These are phyloP conservation scores for Gobionotothen gibberifrons DNA, from an alignment of 2,797 vertebrate species.

Conservation along the genomic window DNA sequence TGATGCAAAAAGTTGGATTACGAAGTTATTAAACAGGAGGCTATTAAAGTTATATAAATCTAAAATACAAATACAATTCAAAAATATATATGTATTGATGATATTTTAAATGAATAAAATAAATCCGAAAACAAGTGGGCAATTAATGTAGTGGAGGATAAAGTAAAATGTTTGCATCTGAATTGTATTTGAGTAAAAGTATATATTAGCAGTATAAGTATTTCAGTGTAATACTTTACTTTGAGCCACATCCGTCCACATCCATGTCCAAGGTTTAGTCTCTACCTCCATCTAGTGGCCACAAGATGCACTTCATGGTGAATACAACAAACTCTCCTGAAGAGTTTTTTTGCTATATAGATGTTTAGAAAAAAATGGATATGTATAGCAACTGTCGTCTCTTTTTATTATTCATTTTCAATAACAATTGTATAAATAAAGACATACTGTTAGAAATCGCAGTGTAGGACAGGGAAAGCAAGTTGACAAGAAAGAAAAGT, in stretches of 20 bases:
- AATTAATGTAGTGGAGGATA: not conserved
- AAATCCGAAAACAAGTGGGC: too few relatives aligned
- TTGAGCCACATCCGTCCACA: not conserved
- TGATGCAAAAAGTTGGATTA: too few relatives aligned
- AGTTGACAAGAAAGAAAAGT: constrained; percentile 23
- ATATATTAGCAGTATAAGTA: not conserved
- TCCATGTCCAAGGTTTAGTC: not conserved
- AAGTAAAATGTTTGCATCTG: not conserved
- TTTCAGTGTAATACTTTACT: not conserved
- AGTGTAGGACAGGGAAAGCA: constrained; percentile 58
- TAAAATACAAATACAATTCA: too few relatives aligned
- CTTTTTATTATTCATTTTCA: constrained; percentile 72
- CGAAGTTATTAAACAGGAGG: too few relatives aligned
- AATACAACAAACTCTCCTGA: not conserved
- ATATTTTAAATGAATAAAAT: not conserved
- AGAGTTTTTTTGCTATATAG: too few relatives aligned
- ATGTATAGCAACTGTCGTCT: not conserved
- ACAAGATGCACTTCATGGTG: not conserved
- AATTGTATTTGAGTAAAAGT: not conserved
- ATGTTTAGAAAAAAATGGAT: not conserved
- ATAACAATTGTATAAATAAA: constrained; percentile 70
- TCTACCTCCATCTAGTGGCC: constrained; percentile 73
- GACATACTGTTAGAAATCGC: constrained; percentile 60
- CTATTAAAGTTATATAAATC: too few relatives aligned
- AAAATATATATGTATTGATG: not conserved